Conservation (phyloP, 1,140 invertebrate genomes). For the Caenorhabditis remanei region DNA sequence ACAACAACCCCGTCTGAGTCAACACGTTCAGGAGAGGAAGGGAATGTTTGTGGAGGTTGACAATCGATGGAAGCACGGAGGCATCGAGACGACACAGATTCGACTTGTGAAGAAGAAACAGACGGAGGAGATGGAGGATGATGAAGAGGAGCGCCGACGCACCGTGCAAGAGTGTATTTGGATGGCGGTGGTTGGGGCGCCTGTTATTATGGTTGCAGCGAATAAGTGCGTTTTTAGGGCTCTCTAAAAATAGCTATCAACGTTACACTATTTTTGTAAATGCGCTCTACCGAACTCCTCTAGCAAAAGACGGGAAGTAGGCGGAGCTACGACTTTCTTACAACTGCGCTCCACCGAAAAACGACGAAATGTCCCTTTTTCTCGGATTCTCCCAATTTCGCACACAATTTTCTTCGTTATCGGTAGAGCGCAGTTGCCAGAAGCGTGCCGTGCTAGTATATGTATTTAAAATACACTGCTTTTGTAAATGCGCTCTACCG, state of each 20-base stretch:
- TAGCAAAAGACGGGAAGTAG: neutral
- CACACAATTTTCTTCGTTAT: too few species aligned
- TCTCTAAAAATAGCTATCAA: too few species aligned
- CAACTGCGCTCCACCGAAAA: too few species aligned
- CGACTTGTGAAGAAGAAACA: constrained; percentile 13
- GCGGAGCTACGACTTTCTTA: neutral
- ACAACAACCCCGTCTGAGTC: neutral
- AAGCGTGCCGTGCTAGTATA: too few species aligned
- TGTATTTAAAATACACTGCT: too few species aligned
- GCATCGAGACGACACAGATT: constrained; percentile 2
- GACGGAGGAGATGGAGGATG: constrained; percentile 4
- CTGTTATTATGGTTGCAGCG: constrained; percentile 6
- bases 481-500: too few species aligned
- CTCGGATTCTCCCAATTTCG: too few species aligned
- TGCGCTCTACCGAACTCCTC: too few species aligned
- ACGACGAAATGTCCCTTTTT: too few species aligned
- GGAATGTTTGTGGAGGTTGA: constrained; percentile 37
- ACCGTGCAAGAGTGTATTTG: neutral
- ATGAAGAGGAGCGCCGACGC: neutral
- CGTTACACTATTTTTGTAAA: too few species aligned
- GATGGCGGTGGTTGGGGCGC: constrained; percentile 13
- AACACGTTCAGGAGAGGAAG: constrained; percentile 20
- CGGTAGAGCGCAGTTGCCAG: too few species aligned
- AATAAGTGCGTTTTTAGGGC: constrained; percentile 37
- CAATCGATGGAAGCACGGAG: constrained; percentile 29